phyloP scores from a whole-genome alignment of 2,797 vertebrate species.

The Rhinichthys osculus region DNA sequence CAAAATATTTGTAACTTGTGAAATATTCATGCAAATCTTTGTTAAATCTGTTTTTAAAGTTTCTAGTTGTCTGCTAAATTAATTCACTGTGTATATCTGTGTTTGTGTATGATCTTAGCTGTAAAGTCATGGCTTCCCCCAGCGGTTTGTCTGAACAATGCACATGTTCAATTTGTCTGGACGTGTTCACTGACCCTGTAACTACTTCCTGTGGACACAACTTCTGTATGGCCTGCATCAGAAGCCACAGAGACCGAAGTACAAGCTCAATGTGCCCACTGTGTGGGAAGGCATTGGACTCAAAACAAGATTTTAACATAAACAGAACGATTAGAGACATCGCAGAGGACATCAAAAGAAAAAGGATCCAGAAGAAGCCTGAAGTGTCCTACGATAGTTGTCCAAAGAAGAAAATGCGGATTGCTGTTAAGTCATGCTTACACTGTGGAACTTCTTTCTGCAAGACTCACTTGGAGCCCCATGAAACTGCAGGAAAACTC shows the following conservation, averaged over 20 bases:
- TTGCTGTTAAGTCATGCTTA: slow-evolving; percentile 70
- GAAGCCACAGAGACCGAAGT: slow-evolving; percentile 11
- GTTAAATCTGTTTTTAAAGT: background rate
- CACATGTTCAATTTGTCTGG: slow-evolving; percentile 54
- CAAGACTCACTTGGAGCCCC: slow-evolving; percentile 68
- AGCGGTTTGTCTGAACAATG: background rate
- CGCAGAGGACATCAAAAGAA: slow-evolving; percentile 34
- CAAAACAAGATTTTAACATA: slow-evolving; percentile 58
- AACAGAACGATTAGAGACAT: slow-evolving; percentile 63
- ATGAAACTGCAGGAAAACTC: slow-evolving; percentile 59
- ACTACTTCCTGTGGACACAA: slow-evolving; percentile 56
- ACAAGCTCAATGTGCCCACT: slow-evolving; percentile 59
- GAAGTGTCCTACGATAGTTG: slow-evolving; percentile 6
- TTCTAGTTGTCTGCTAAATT: background rate
- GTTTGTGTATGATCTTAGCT: slow-evolving; percentile 2
- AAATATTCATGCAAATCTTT: background rate
- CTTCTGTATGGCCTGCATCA: slow-evolving; percentile 56
- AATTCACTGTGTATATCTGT: background rate
- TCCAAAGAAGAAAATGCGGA: background rate
- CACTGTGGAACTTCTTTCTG: slow-evolving; percentile 70
- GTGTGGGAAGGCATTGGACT: slow-evolving; percentile 55
- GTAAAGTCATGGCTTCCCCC: slow-evolving; percentile 21
- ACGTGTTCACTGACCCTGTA: slow-evolving; percentile 47
- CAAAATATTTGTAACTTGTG: background rate
- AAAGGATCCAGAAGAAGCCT: background rate